Conservation (phyloP, 2,797 vertebrate species). For the Euthynnus affinis region DNA sequence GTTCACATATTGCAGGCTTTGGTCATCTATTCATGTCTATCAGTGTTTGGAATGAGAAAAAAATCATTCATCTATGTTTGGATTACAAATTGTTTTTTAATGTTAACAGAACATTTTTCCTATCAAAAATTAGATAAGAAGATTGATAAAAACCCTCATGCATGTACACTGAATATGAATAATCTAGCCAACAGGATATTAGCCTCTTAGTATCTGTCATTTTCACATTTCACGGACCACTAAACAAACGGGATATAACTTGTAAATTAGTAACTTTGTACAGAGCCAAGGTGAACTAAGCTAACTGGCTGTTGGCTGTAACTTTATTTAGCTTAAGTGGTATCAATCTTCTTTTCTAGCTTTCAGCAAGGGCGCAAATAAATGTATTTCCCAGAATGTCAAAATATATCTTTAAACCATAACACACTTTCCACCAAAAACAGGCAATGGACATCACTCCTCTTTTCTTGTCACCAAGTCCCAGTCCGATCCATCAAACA, state of each 20-base stretch:
- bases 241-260: neutral
- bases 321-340: neutral
- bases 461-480: neutral
- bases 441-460: neutral
- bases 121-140: neutral
- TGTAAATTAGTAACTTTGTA: neutral
- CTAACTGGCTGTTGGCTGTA: neutral
- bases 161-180: neutral
- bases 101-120: neutral
- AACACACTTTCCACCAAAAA: neutral
- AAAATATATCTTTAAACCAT: conserved; percentile 13
- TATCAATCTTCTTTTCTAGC: neutral
- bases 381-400: neutral
- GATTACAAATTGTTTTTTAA: neutral
- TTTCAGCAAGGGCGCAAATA: neutral
- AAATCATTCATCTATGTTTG: neutral
- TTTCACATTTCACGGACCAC: neutral
- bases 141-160: neutral
- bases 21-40: neutral
- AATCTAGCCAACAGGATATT: neutral
- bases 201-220: neutral
- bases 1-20: neutral
- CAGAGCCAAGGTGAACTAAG: neutral
- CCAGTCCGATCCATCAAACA: neutral
- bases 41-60: neutral